Conservation (phyloP, 2,888 invertebrate species). For the Dioctria rufipes region DNA sequence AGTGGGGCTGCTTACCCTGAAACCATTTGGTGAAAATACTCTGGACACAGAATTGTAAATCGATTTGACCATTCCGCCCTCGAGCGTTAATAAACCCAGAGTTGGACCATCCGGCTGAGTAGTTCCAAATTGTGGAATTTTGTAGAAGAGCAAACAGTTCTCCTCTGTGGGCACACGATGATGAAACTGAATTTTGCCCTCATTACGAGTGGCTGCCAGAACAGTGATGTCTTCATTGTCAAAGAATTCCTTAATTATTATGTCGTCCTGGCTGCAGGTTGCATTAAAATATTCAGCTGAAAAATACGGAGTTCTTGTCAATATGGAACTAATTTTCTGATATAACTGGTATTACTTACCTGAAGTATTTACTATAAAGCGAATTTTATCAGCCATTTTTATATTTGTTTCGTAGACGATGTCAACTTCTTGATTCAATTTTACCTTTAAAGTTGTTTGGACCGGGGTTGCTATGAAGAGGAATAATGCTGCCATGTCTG, state of each 20-base stretch:
- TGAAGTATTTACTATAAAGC: conserved; percentile 71
- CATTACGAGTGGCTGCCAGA: conserved; percentile 71
- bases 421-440: neutral
- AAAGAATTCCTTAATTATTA: conserved; percentile 71
- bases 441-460: conserved; percentile 42
- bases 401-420: neutral
- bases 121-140: conserved; percentile 69
- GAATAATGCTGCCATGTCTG: neutral
- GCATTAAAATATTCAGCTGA: conserved; percentile 69
- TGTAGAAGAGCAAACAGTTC: conserved; percentile 70
- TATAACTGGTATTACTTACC: conserved; percentile 63
- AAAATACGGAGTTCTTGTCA: conserved; percentile 7
- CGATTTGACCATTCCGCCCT: conserved; percentile 72
- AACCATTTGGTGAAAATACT: conserved; percentile 70
- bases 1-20: conserved; percentile 65
- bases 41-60: conserved; percentile 72
- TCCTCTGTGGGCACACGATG: conserved; percentile 70
- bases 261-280: conserved; percentile 67
- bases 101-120: conserved; percentile 47
- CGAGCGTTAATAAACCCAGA: conserved; percentile 71
- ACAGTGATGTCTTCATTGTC: conserved; percentile 71
- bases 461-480: conserved; percentile 10
- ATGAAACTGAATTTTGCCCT: conserved; percentile 71
- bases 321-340: neutral
- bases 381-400: conserved; percentile 64